These are phyloP conservation scores for Cybosia mesomella DNA, from an alignment of 2,888 invertebrate genomes.

Conservation along the genomic window DNA sequence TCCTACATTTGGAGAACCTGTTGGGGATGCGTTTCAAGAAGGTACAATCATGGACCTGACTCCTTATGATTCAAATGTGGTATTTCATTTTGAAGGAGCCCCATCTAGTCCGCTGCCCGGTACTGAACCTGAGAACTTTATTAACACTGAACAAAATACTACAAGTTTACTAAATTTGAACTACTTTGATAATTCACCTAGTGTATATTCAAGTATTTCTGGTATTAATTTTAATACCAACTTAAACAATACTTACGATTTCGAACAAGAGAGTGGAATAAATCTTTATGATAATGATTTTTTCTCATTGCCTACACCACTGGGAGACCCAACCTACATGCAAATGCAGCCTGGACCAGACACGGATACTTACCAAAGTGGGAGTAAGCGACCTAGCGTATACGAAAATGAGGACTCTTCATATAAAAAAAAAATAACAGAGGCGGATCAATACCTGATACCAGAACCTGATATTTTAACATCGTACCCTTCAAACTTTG, in stretches of 20 bases:
- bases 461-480: conserved; percentile 19
- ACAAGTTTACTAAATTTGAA: conserved; percentile 17
- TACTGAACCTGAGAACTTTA: conserved; percentile 6
- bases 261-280: neutral
- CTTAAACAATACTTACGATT: neutral
- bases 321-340: conserved; percentile 5
- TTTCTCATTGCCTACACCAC: neutral
- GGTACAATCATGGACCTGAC: neutral
- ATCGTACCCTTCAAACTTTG: conserved; percentile 41
- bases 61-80: conserved; percentile 6
- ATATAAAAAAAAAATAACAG: conserved; percentile 53
- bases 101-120: neutral
- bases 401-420: conserved; percentile 38
- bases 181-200: conserved; percentile 24
- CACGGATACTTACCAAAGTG: conserved; percentile 26
- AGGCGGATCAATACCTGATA: conserved; percentile 18
- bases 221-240: conserved; percentile 18
- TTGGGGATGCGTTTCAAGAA: conserved; percentile 6
- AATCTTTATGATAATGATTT: neutral
- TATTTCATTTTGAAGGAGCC: conserved; percentile 12
- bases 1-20: neutral
- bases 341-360: conserved; percentile 26
- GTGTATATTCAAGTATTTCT: conserved; percentile 19
- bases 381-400: conserved; percentile 53
- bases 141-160: conserved; percentile 14